phyloP scores from a whole-genome alignment of 2,888 invertebrate genomes.

The Drosophila anomelani region DNA sequence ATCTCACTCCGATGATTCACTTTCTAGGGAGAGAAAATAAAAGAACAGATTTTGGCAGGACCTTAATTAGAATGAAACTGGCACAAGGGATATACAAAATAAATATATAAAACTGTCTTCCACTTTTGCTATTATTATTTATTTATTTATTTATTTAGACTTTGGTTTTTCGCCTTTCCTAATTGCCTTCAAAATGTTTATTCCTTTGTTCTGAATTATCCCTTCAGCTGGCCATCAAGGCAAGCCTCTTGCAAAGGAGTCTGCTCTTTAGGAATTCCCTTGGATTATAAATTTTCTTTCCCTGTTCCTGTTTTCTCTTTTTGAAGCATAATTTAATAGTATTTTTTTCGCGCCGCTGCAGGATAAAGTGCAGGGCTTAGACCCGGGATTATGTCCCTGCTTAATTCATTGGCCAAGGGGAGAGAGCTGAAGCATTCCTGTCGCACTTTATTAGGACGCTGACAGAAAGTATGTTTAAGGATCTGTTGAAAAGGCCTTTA shows the following conservation, averaged over 20 bases:
- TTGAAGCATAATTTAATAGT: conserved; percentile 9
- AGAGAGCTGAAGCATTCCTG: conserved; percentile 1
- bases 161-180: no score
- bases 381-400: conserved; percentile 14
- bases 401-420: conserved; percentile 22
- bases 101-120: neutral
- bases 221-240: neutral
- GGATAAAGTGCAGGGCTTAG: conserved; percentile 7
- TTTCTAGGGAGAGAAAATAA: neutral
- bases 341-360: neutral
- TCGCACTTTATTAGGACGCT: neutral
- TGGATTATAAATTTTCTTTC: neutral
- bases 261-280: neutral
- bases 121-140: neutral
- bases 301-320: neutral
- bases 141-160: neutral
- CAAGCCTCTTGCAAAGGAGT: neutral
- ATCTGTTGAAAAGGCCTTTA: neutral
- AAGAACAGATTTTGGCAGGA: neutral
- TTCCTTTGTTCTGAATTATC: neutral
- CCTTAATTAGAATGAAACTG: neutral
- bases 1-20: fast-evolving
- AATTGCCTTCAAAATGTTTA: neutral
- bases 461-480: neutral
- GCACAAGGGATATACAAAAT: no score